phyloP scores from a whole-genome alignment of 2,888 invertebrate species.

The Harpalus rubripes region DNA sequence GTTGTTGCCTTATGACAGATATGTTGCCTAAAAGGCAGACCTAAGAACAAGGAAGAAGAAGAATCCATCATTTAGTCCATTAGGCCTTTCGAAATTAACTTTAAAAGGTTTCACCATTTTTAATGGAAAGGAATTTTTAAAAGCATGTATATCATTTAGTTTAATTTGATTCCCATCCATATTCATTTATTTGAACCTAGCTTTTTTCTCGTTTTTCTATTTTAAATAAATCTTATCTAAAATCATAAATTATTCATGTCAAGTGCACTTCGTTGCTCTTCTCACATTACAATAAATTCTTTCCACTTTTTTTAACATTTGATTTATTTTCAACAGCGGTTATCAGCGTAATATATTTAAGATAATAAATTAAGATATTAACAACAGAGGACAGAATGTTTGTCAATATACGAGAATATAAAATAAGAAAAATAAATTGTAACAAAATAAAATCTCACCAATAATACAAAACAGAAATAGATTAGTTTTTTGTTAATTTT shows the following conservation, averaged over 20 bases:
- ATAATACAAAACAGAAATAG: neutral
- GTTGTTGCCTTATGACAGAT: too few species aligned
- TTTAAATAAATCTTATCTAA: constrained; percentile 7
- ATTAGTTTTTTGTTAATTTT: neutral
- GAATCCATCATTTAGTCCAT: neutral
- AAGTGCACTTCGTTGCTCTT: constrained; percentile 1
- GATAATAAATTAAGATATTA: neutral
- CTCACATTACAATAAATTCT: neutral
- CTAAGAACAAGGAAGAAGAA: neutral
- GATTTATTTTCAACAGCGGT: neutral
- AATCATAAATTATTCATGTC: constrained; percentile 7
- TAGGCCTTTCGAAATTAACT: neutral
- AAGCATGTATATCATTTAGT: neutral
- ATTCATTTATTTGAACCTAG: neutral
- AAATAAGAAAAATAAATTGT: neutral
- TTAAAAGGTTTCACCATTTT: neutral
- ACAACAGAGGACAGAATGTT: neutral
- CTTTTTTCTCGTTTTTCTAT: neutral
- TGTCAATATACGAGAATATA: neutral
- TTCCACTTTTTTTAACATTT: neutral
- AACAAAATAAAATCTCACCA: neutral
- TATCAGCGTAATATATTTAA: neutral
- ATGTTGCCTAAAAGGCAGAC: too few species aligned
- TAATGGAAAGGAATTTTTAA: neutral
- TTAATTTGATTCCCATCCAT: neutral